Evolutionary conservation across 2,888 invertebrate genomes (phyloP).

Genomic region (Gymnocheta viridis): DNA sequence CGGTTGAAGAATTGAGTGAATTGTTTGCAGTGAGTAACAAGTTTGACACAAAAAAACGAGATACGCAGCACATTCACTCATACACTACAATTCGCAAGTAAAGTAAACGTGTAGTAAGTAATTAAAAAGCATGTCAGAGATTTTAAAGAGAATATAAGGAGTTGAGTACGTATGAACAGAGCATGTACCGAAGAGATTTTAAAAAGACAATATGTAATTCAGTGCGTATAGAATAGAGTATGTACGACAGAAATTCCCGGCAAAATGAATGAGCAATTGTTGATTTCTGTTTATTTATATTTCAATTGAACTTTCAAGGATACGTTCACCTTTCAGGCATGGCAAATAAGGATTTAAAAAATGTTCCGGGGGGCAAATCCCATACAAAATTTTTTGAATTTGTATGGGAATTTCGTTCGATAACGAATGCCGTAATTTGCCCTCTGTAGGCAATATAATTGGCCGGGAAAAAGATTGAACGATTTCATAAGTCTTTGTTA

Average conservation of each 20-base stretch:
- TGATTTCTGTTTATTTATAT: not conserved
- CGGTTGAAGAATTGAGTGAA: slow-evolving; percentile 43
- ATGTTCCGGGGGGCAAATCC: no score
- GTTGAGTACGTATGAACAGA: not conserved
- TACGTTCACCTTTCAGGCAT: not conserved
- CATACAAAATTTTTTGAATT: no score
- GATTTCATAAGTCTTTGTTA: no score
- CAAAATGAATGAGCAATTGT: not conserved
- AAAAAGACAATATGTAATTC: no score
- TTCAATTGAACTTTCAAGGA: not conserved
- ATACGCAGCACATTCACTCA: not conserved
- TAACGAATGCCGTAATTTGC: no score
- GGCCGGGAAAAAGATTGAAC: no score
- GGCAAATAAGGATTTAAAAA: not conserved
- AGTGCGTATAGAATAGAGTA: no score
- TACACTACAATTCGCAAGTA: not conserved
- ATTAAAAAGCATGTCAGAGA: not conserved
- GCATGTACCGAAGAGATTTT: not conserved
- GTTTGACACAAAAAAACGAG: not conserved
- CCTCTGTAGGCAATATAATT: no score
- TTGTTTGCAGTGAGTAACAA: not conserved
- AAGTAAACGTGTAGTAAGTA: not conserved
- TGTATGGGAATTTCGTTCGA: no score
- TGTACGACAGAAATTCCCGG: no score
- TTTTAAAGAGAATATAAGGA: not conserved